phyloP scores from a whole-genome alignment of 1,140 invertebrate genomes.

The Amphibalanus amphitrite region DNA sequence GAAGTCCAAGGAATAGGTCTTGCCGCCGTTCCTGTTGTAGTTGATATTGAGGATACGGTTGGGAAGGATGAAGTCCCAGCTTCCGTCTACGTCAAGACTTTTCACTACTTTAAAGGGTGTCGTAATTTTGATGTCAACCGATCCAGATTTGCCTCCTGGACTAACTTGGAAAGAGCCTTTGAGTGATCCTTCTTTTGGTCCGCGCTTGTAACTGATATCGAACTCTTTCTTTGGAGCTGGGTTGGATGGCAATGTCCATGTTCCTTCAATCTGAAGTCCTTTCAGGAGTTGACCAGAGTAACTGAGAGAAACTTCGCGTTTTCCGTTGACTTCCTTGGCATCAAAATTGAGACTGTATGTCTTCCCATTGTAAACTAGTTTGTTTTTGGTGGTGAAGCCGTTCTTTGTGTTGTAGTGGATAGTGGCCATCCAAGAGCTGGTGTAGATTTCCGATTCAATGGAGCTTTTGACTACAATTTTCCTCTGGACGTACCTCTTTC shows the following conservation, averaged over 20 bases:
- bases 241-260: neutral
- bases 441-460: neutral
- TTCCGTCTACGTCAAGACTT: neutral
- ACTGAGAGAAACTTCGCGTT: neutral
- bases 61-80: neutral
- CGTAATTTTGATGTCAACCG: neutral
- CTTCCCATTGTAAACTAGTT: neutral
- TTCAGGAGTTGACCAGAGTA: neutral
- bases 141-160: neutral
- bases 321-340: neutral
- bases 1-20: neutral
- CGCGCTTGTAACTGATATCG: neutral
- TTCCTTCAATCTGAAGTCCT: neutral
- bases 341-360: neutral
- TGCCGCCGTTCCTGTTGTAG: neutral
- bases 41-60: neutral
- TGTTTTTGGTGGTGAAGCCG: neutral
- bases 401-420: neutral
- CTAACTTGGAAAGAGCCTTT: neutral
- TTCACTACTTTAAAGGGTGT: neutral
- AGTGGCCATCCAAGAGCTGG: neutral
- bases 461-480: neutral
- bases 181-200: neutral
- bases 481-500: neutral
- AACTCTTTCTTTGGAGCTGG: neutral